phyloP scores from a whole-genome alignment of 1,140 invertebrate genomes.

The Sarcophaga peregrina region DNA sequence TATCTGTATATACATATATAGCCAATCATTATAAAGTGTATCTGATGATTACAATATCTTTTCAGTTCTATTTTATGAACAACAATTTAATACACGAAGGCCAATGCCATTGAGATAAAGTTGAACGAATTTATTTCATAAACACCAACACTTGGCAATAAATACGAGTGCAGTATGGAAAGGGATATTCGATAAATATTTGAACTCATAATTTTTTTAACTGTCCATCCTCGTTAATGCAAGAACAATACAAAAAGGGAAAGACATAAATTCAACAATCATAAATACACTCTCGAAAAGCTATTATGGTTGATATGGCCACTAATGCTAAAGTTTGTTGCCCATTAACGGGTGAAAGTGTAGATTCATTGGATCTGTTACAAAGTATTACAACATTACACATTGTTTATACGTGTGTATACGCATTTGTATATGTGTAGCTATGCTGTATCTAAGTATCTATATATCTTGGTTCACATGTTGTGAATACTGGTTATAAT shows the following conservation, averaged over 20 bases:
- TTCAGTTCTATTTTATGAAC: background rate
- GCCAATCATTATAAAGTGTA: background rate
- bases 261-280: background rate
- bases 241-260: background rate
- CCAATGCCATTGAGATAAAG: constrained; percentile 20
- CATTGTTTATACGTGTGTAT: too few species aligned
- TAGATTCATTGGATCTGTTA: background rate
- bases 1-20: constrained; percentile 4
- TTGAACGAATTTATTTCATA: background rate
- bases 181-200: too few species aligned
- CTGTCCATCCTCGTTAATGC: too few species aligned
- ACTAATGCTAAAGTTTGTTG: constrained; percentile 30
- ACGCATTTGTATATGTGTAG: too few species aligned
- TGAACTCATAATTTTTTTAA: too few species aligned
- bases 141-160: background rate
- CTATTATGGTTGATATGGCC: constrained; percentile 36
- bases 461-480: too few species aligned
- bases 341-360: background rate
- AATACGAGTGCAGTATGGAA: too few species aligned
- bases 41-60: background rate
- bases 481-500: too few species aligned
- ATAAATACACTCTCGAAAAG: constrained; percentile 31
- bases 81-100: constrained; percentile 21
- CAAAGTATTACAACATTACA: too few species aligned
- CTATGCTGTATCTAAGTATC: too few species aligned